Evolutionary conservation across 2,888 invertebrate species (phyloP).

Genomic region (Diloba caeruleocephala): DNA sequence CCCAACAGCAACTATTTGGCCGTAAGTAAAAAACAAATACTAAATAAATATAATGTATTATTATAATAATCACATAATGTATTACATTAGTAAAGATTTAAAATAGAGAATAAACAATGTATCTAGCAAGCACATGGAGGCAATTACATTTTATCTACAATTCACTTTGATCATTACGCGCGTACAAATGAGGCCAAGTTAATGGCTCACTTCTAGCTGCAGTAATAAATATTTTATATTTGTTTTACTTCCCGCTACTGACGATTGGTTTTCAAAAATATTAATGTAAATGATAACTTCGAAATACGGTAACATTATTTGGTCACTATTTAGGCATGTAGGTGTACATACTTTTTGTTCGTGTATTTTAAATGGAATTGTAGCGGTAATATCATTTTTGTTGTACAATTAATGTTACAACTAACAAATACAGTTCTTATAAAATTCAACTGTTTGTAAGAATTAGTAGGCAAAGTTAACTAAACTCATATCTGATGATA

Average conservation of each 20-base stretch:
- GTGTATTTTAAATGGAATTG: too few species aligned
- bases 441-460: too few species aligned
- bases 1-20: too few species aligned
- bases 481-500: too few species aligned
- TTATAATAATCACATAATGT: constrained; percentile 17
- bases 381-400: too few species aligned
- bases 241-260: constrained; percentile 38
- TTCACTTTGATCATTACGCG: constrained; percentile 51
- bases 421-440: too few species aligned
- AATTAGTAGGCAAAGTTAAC: too few species aligned
- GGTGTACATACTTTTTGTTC: not conserved
- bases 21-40: too few species aligned
- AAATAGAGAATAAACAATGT: constrained; percentile 38
- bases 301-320: constrained; percentile 13
- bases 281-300: constrained; percentile 20
- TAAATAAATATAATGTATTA: constrained; percentile 4
- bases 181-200: constrained; percentile 42
- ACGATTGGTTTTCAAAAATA: constrained; percentile 41
- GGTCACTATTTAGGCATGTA: not conserved
- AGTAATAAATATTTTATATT: constrained; percentile 54
- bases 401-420: too few species aligned
- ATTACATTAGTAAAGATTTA: constrained; percentile 17
- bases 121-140: constrained; percentile 36
- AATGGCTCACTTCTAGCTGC: constrained; percentile 46
- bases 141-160: constrained; percentile 48